phyloP scores from a whole-genome alignment of 2,797 vertebrate genomes.

The Anableps anableps region DNA sequence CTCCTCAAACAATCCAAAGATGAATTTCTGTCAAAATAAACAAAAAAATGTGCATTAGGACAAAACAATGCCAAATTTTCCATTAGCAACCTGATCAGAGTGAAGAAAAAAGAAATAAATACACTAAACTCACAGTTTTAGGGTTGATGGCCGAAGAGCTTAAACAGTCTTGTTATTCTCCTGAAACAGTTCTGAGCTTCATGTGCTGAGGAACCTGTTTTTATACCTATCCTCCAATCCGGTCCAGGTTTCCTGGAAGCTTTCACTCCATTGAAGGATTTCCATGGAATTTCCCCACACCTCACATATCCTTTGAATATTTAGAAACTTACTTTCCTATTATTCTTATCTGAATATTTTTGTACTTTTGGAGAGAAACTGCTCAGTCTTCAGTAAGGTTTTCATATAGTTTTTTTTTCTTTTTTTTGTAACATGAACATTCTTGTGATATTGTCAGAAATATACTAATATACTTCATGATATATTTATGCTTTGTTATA shows the following conservation, averaged over 20 bases:
- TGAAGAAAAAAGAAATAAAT: neutral
- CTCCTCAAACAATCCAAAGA: slow-evolving; percentile 31
- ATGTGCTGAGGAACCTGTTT: slow-evolving; percentile 3
- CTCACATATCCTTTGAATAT: slow-evolving; percentile 7
- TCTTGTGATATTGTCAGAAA: no score
- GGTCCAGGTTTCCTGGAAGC: slow-evolving; percentile 60
- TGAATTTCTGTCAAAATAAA: slow-evolving; percentile 51
- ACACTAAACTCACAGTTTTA: slow-evolving; percentile 70
- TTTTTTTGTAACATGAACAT: no score
- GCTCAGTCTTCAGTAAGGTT: neutral
- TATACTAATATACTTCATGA: neutral
- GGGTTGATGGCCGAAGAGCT: slow-evolving; percentile 1
- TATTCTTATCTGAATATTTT: neutral
- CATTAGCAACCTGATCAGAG: neutral
- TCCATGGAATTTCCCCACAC: slow-evolving; percentile 61
- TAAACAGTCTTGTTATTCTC: slow-evolving; percentile 5
- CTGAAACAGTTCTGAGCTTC: slow-evolving; percentile 26
- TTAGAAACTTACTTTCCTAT: neutral
- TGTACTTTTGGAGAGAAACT: neutral
- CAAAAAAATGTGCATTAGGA: neutral
- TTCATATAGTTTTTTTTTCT: neutral
- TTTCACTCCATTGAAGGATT: slow-evolving; percentile 9
- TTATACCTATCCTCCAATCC: slow-evolving; percentile 42
- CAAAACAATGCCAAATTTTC: neutral
- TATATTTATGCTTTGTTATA: neutral